Conservation (phyloP, 2,888 invertebrate genomes). For the Metellina segmentata region DNA sequence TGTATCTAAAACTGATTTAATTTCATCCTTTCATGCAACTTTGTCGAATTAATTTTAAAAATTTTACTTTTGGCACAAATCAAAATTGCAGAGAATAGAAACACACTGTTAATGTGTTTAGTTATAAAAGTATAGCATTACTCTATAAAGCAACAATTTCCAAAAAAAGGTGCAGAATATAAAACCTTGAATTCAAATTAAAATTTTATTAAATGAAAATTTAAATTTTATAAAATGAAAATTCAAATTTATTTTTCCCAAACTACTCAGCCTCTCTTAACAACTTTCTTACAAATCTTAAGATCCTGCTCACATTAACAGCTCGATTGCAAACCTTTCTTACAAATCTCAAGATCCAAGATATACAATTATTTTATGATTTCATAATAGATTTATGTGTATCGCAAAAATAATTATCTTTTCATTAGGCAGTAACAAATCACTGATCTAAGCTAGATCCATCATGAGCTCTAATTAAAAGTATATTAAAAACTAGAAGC, state of each 20-base stretch:
- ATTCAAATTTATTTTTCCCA: too few species aligned
- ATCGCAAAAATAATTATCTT: neutral
- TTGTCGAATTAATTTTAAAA: too few species aligned
- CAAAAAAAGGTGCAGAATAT: too few species aligned
- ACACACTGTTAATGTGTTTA: neutral
- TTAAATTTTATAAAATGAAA: too few species aligned
- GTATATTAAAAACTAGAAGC: neutral
- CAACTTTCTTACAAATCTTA: neutral
- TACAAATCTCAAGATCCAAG: neutral
- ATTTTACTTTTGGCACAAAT: neutral
- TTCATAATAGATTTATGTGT: neutral
- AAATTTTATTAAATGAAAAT: too few species aligned
- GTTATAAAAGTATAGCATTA: too few species aligned
- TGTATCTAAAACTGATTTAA: too few species aligned
- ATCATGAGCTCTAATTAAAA: neutral
- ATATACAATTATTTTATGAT: neutral
- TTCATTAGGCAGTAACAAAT: neutral
- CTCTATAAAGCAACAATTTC: too few species aligned
- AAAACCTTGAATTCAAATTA: too few species aligned
- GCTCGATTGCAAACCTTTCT: neutral
- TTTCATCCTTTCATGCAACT: too few species aligned
- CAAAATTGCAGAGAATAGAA: neutral
- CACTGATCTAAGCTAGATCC: neutral
- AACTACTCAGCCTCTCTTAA: slow-evolving; percentile 3
- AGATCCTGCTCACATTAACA: too few species aligned